These are phyloP conservation scores for Nephrocerus scutellatus DNA, from an alignment of 2,888 invertebrate genomes.

Conservation along the genomic window DNA sequence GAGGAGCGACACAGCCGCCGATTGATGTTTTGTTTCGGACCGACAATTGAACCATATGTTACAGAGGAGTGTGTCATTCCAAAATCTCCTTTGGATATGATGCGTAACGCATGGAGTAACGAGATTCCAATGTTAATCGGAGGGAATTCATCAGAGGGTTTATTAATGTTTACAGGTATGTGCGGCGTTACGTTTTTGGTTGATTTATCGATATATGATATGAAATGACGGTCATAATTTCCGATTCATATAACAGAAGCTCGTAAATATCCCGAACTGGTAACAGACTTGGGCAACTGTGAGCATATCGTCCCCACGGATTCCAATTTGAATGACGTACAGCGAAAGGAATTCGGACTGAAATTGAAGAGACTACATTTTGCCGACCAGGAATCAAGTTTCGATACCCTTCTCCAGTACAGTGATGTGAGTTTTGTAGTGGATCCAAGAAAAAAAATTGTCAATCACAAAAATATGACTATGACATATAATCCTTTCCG, in stretches of 20 bases:
- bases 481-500: background rate
- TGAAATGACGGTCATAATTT: background rate
- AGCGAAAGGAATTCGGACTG: conserved; percentile 40
- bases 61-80: conserved; percentile 40
- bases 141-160: conserved; percentile 43
- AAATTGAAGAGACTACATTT: conserved; percentile 48
- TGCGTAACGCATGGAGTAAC: conserved; percentile 43
- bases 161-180: conserved; percentile 35
- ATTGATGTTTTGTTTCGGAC: conserved; percentile 39
- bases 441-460: background rate
- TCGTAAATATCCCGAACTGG: conserved; percentile 37
- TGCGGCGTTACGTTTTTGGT: background rate
- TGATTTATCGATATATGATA: background rate
- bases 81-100: conserved; percentile 39
- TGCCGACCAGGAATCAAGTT: conserved; percentile 42
- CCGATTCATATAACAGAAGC: too few species aligned
- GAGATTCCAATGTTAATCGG: conserved; percentile 43
- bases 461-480: too few species aligned
- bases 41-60: conserved; percentile 40
- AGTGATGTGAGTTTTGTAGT: conserved; percentile 36
- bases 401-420: conserved; percentile 42
- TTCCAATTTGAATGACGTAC: conserved; percentile 32
- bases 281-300: conserved; percentile 35
- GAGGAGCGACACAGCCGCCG: conserved; percentile 38
- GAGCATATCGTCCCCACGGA: conserved; percentile 40